Evolutionary conservation across 2,113 vertebrate species (phyloP), one percentile per base, ranked within the genome.

Genomic region (Ivindomyrus marchei): DNA sequence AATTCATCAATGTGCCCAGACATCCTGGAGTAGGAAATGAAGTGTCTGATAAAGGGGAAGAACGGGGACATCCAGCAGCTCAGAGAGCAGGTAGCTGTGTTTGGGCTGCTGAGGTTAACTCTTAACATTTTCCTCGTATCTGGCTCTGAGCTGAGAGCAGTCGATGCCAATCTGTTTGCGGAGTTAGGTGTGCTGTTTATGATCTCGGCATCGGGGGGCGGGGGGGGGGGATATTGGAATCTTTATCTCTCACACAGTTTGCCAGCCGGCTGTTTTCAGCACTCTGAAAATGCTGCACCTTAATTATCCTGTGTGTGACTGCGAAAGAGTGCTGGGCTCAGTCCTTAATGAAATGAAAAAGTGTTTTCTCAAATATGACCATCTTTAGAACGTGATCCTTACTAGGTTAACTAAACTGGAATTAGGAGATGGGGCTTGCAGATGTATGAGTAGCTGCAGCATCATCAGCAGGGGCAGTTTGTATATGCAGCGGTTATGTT

Each of bases 1-100:
- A 95, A 95, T 95, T 95, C 92, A 94, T 94, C 95, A 94, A 91
- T 86, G 92, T 84, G 47, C 47, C 84, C 90, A 50, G 94, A 93
- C 94, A 47, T 94, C 91, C 91, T 93, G 94, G 93, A 95, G 95
- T 95, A 94, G 93, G 49, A 93, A 94, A 95, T 90, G 17, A 94
- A 92, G 91, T 94, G 90, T 89, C 88, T 1, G 27, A 92, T 94
- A 94, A 93, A 90, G 83, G 90, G 47, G 89, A 93, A 91, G 93
- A 94, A 93, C 88, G 92, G 80, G 89, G 50, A 62, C 50, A 39
- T 56, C 52, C 19, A 88, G 58, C 90, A 31, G 89, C 53, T n/a
- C 19, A 90, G 92, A n/a, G 27, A 24, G 49, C 50, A 88, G 5
- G 24, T 77, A 91, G 89, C 17, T 39, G 47, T 90, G 66, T 92